Conservation (phyloP, 2,888 invertebrate genomes). For the Neoascia interrupta region DNA sequence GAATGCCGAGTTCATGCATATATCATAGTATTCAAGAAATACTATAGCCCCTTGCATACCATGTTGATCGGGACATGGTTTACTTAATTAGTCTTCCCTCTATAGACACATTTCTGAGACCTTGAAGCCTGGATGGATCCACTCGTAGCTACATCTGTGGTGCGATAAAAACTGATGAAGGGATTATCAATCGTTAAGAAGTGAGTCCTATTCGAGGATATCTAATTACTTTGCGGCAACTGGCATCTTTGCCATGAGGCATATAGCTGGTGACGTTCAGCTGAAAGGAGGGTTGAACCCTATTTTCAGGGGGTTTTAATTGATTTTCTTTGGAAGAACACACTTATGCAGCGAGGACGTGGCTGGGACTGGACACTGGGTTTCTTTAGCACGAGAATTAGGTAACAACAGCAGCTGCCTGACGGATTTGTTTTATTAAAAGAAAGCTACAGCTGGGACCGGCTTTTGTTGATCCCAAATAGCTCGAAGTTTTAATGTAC, state of each 20-base stretch:
- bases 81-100: slow-evolving; percentile 51
- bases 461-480: background rate
- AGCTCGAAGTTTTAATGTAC: background rate
- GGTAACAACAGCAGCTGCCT: slow-evolving; percentile 1
- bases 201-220: slow-evolving; percentile 23
- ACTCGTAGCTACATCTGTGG: no score
- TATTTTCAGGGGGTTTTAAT: slow-evolving; percentile 15
- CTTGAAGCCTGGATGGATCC: no score
- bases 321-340: slow-evolving; percentile 19
- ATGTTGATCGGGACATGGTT: slow-evolving; percentile 12
- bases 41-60: no score
- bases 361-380: no score
- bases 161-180: slow-evolving; percentile 55
- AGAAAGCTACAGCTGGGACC: slow-evolving; percentile 31
- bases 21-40: slow-evolving; percentile 68
- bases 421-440: slow-evolving; percentile 2
- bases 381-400: slow-evolving; percentile 11
- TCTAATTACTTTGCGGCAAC: slow-evolving; percentile 28
- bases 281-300: slow-evolving; percentile 8
- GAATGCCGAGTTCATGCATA: slow-evolving; percentile 63
- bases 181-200: slow-evolving; percentile 51
- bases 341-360: background rate
- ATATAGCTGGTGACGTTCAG: slow-evolving; percentile 16
- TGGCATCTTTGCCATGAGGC: slow-evolving; percentile 11
- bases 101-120: background rate